Conservation (phyloP, 1,140 invertebrate species). For the Psilanteris sp. region DNA sequence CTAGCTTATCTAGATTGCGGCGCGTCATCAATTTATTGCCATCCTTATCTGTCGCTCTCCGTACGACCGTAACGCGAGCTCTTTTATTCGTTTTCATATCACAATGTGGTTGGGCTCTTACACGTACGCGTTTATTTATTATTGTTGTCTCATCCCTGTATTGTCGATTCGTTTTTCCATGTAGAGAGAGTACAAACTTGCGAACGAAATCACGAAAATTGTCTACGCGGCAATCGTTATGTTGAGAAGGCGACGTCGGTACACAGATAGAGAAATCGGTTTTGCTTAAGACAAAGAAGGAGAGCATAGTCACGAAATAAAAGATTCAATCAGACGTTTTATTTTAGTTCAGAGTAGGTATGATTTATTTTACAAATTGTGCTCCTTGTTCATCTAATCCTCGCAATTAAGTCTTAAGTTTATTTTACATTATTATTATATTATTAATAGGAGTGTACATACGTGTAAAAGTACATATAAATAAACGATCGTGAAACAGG, state of each 20-base stretch:
- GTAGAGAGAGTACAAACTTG: constrained; percentile 33
- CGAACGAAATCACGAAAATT: constrained; percentile 52
- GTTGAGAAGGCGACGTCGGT: constrained; percentile 77
- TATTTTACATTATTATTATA: constrained; percentile 37
- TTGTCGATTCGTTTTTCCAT: constrained; percentile 73
- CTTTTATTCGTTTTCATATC: constrained; percentile 72
- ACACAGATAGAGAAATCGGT: constrained; percentile 76
- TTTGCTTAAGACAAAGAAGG: constrained; percentile 1
- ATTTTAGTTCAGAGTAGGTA: constrained; percentile 9
- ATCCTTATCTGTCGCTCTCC: constrained; percentile 53
- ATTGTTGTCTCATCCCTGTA: constrained; percentile 81
- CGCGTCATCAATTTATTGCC: constrained; percentile 47
- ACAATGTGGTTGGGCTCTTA: constrained; percentile 77
- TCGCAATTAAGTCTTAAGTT: constrained; percentile 32
- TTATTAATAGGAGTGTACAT: constrained; percentile 39
- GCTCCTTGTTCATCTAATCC: constrained; percentile 35
- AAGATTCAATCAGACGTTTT: constrained; percentile 5
- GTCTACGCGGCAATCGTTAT: constrained; percentile 68
- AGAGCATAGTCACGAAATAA: constrained; percentile 14
- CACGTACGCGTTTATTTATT: constrained; percentile 75
- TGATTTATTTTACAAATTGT: constrained; percentile 23
- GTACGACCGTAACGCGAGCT: constrained; percentile 50
- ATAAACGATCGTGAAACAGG: constrained; percentile 54
- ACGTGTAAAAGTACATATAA: constrained; percentile 58
- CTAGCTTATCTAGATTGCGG: constrained; percentile 41